These are phyloP conservation scores for Megaleporinus macrocephalus DNA, from an alignment of 2,113 vertebrate genomes.

Conservation along the genomic window DNA sequence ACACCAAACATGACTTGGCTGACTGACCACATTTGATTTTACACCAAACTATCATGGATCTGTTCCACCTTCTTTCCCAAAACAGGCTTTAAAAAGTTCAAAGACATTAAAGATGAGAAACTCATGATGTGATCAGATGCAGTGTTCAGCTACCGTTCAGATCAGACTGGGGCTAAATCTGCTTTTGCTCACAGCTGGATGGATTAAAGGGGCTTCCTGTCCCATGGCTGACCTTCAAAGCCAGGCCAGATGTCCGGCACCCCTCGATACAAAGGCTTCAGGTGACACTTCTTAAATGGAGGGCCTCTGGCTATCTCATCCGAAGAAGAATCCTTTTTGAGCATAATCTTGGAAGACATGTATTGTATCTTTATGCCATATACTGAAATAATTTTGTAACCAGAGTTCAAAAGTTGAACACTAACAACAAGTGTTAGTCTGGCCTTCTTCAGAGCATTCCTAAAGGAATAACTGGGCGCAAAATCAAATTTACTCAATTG, in stretches of 20 bases:
- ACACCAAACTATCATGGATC: no score
- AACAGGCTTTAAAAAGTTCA: not conserved
- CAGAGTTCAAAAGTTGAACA: no score
- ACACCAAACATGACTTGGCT: no score
- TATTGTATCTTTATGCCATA: no score
- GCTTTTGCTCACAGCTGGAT: slow-evolving; percentile 49
- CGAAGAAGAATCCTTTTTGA: slow-evolving; percentile 41
- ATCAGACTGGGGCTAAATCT: slow-evolving; percentile 32
- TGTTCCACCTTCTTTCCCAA: no score
- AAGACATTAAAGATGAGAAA: not conserved
- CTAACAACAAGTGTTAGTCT: no score
- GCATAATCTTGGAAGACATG: not conserved
- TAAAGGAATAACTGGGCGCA: no score
- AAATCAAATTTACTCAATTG: no score
- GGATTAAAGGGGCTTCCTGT: slow-evolving; percentile 78
- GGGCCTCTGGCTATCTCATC: slow-evolving; percentile 55
- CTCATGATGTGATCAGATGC: slow-evolving; percentile 8
- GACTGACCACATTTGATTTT: no score
- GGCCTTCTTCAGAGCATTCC: no score
- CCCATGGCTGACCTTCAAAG: slow-evolving; percentile 78
- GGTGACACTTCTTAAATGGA: slow-evolving; percentile 71
- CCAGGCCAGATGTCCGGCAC: slow-evolving; percentile 74
- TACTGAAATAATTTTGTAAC: no score
- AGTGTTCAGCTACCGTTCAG: slow-evolving; percentile 7
- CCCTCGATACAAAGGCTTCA: slow-evolving; percentile 70